Evolutionary conservation across 1,140 invertebrate genomes (phyloP).

Genomic region (Aphaenogaster rudis): DNA sequence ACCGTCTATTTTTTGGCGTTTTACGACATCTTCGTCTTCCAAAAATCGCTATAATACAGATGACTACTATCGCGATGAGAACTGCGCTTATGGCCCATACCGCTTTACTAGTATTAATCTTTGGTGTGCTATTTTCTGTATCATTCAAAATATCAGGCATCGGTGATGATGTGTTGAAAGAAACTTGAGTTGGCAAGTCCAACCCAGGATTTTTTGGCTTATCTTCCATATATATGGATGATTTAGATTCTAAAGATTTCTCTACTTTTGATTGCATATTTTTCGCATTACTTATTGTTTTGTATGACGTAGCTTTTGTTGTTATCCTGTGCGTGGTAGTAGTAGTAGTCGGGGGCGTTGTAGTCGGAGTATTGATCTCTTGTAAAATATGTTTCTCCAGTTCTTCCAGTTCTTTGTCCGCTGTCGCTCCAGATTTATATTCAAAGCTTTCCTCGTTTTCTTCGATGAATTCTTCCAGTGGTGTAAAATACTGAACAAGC

Average conservation of each 20-base stretch:
- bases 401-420: conserved; percentile 76
- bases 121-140: conserved; percentile 64
- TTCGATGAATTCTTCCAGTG: conserved; percentile 79
- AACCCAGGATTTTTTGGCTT: conserved; percentile 24
- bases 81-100: conserved; percentile 81
- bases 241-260: conserved; percentile 49
- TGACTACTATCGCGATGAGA: conserved; percentile 78
- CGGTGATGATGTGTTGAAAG: conserved; percentile 17
- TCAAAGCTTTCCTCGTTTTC: conserved; percentile 70
- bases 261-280: neutral
- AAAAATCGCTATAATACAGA: conserved; percentile 83
- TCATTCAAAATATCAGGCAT: neutral
- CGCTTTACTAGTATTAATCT: conserved; percentile 81
- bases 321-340: conserved; percentile 39
- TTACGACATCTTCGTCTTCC: conserved; percentile 80
- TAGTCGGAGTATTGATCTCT: conserved; percentile 71
- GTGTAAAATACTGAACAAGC: conserved; percentile 77
- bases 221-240: conserved; percentile 10
- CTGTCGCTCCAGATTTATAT: conserved; percentile 53
- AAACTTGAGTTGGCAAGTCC: neutral
- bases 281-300: neutral
- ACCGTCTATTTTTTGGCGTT: conserved; percentile 84
- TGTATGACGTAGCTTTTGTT: neutral
- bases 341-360: conserved; percentile 68
- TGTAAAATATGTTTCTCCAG: conserved; percentile 57